Conservation (phyloP, 1,140 invertebrate species). For the Maniola jurtina region DNA sequence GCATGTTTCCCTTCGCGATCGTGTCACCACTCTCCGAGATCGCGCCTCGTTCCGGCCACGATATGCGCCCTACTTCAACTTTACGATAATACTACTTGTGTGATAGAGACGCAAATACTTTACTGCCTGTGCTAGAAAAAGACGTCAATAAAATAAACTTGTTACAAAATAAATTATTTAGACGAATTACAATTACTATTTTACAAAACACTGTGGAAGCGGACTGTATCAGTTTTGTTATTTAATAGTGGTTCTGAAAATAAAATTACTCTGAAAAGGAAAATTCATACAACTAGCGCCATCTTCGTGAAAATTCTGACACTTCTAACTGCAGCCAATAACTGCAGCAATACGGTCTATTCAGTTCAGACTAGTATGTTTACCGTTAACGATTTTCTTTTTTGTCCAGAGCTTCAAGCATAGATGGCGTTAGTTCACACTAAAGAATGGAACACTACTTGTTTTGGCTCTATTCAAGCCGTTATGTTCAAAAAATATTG, state of each 20-base stretch:
- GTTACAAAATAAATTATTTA: not conserved
- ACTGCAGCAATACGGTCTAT: not conserved
- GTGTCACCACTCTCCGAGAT: constrained; percentile 72
- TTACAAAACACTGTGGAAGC: not conserved
- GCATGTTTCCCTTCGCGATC: constrained; percentile 68
- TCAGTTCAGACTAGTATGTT: no score
- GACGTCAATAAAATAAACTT: constrained; percentile 11
- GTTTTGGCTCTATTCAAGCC: no score
- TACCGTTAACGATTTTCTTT: not conserved
- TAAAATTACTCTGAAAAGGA: not conserved
- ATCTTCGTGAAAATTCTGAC: not conserved
- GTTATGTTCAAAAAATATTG: no score
- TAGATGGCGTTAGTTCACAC: constrained; percentile 4
- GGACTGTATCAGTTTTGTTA: not conserved
- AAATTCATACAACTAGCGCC: constrained; percentile 1
- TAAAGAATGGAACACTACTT: no score
- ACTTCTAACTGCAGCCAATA: not conserved
- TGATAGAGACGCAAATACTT: constrained; percentile 48
- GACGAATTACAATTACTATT: not conserved
- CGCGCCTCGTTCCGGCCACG: constrained; percentile 58
- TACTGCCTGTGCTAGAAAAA: constrained; percentile 12
- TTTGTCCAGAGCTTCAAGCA: not conserved
- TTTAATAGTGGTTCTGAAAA: not conserved
- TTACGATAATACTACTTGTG: constrained; percentile 53
- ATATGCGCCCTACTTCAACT: constrained; percentile 70